Evolutionary conservation across 92 coral and sea anemone genomes (phyloP), one percentile per base, ranked within the genome.

Genomic region (Isaurus tuberculatus): DNA sequence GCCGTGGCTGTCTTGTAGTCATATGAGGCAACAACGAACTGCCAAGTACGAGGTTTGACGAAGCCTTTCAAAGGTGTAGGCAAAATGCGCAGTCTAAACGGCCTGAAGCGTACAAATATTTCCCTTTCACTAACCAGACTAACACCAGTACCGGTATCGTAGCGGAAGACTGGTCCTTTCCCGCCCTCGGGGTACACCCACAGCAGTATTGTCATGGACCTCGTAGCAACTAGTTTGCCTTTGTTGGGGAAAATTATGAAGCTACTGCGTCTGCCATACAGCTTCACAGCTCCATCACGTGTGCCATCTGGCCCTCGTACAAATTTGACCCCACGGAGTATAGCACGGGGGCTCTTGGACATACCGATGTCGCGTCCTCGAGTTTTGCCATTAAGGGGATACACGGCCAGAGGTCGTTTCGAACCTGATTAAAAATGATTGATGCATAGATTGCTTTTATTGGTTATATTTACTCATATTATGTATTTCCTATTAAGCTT

Each of bases 31-130:
- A 46, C 82, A 5, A 77, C 82, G 33, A 10, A 57, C 25, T 77
- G 82, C 82, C 82, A 77, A 25, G 17, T 77, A 20, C 82, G 82
- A 36, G 70, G 82, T 25, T 20, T 77, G 6, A 77, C 23, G 26
- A 16, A 42, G 46, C 82, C 36, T 25, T 19, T 42, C 6, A 75
- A 34, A 3, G 43, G 43, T 28, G 44, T 25, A 2, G 82, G 70
- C 34, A 8, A 55, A 20, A 9, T 22, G 10, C 70, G 44, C 58
- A 51, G 5, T 17, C 70, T 65, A 25, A 20, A 48, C 3, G 81
- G 69, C 82, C 34, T 77, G 46, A 77, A 77, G 6, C 82, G 46
- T 13, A 65, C 82, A 20, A 31, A 57, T n/a, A 77, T 67, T 25
- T 65, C 58, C 20, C 53, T 32, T 4, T 49, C 51, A 13, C 53